phyloP scores from a whole-genome alignment of 2,888 invertebrate genomes.

The Apoda limacodes region DNA sequence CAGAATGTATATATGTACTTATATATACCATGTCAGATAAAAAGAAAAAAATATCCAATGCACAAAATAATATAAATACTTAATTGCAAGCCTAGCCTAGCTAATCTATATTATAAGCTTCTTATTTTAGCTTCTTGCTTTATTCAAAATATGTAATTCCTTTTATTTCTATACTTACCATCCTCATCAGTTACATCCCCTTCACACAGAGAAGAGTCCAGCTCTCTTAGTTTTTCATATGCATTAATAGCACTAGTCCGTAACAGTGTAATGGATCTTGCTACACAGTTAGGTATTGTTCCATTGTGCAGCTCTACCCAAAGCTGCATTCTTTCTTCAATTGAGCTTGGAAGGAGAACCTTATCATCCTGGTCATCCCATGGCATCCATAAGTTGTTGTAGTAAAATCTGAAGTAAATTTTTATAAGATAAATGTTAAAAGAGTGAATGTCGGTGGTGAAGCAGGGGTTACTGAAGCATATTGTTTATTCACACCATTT shows the following conservation, averaged over 20 bases:
- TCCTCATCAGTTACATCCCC: slow-evolving; percentile 51
- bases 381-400: slow-evolving; percentile 75
- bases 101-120: too few relatives aligned
- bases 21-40: too few relatives aligned
- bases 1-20: too few relatives aligned
- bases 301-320: slow-evolving; percentile 57
- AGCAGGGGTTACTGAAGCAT: too few relatives aligned
- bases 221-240: slow-evolving; percentile 42
- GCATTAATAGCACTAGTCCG: slow-evolving; percentile 53
- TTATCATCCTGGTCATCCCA: slow-evolving; percentile 77
- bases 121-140: too few relatives aligned
- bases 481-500: too few relatives aligned
- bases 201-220: slow-evolving; percentile 53
- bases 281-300: slow-evolving; percentile 42
- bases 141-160: too few relatives aligned
- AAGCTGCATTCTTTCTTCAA: slow-evolving; percentile 57
- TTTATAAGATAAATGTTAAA: background rate
- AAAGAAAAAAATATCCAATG: too few relatives aligned
- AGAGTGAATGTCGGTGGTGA: too few relatives aligned
- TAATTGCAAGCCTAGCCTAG: too few relatives aligned
- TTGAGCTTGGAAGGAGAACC: slow-evolving; percentile 52
- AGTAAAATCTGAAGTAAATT: slow-evolving; percentile 65
- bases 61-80: too few relatives aligned
- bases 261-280: slow-evolving; percentile 39
- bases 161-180: too few relatives aligned